Conservation (phyloP, 1,140 invertebrate genomes). For the Epicauta chinensis region DNA sequence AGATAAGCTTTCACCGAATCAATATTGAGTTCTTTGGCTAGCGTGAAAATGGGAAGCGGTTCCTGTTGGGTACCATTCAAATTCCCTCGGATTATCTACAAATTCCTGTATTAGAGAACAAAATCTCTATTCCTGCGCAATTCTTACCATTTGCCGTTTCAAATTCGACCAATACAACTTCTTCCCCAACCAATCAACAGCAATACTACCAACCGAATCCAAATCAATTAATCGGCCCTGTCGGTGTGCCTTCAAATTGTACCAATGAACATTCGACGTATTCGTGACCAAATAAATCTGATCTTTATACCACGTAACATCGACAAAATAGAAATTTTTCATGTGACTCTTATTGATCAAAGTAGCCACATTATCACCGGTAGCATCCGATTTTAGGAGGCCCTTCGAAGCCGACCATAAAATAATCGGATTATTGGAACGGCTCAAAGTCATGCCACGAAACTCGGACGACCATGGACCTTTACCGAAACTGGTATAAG, state of each 20-base stretch:
- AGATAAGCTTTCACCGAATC: constrained; percentile 76
- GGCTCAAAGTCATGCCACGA: constrained; percentile 57
- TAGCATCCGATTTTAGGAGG: constrained; percentile 64
- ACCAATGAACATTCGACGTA: constrained; percentile 61
- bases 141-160: constrained; percentile 67
- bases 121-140: neutral
- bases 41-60: constrained; percentile 67
- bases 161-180: constrained; percentile 87
- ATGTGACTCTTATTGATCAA: constrained; percentile 54
- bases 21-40: constrained; percentile 72
- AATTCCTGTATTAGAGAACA: neutral
- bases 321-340: constrained; percentile 36
- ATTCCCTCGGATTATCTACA: constrained; percentile 60
- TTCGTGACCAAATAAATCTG: constrained; percentile 68
- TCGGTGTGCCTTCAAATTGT: constrained; percentile 57
- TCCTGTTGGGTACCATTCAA: constrained; percentile 63
- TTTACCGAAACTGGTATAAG: constrained; percentile 65
- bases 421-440: constrained; percentile 41
- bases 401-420: constrained; percentile 68
- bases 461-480: constrained; percentile 76
- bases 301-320: constrained; percentile 38
- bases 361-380: constrained; percentile 61
- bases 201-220: constrained; percentile 67
- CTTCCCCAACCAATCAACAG: constrained; percentile 82
- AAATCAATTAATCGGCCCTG: constrained; percentile 54